phyloP scores from a whole-genome alignment of 2,797 vertebrate genomes.

The Toxotes lorentzi region DNA sequence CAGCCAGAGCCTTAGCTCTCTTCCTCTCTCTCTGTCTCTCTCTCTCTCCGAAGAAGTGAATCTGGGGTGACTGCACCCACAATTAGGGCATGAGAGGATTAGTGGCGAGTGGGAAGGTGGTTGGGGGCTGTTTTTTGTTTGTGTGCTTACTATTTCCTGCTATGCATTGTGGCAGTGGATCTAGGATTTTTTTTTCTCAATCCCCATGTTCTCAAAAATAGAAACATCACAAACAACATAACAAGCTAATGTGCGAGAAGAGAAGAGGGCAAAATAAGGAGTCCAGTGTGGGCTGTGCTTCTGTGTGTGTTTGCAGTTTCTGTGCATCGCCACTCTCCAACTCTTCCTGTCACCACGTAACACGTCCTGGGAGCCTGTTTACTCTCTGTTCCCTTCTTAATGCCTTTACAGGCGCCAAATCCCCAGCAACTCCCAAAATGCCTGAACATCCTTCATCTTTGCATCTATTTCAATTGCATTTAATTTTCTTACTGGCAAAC shows the following conservation, averaged over 20 bases:
- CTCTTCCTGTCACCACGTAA: conserved; percentile 47
- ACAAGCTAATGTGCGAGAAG: conserved; percentile 59
- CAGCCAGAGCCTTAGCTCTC: conserved; percentile 41
- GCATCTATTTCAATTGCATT: conserved; percentile 73
- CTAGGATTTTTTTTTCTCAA: conserved; percentile 24
- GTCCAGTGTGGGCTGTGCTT: conserved; percentile 26
- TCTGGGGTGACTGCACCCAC: conserved; percentile 78
- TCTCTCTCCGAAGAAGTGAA: conserved; percentile 61
- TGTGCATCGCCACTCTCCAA: conserved; percentile 30
- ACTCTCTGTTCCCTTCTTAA: conserved; percentile 61
- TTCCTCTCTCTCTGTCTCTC: conserved; percentile 34
- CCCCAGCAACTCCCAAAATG: conserved; percentile 55
- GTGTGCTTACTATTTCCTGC: conserved; percentile 55
- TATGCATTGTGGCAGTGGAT: conserved; percentile 62
- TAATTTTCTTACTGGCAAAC: conserved; percentile 68
- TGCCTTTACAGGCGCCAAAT: conserved; percentile 64
- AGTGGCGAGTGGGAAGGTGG: conserved; percentile 77
- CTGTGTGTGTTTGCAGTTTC: conserved; percentile 43
- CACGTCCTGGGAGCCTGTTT: conserved; percentile 63
- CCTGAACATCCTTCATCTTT: conserved; percentile 61
- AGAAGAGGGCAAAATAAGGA: conserved; percentile 59
- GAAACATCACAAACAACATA: conserved; percentile 73
- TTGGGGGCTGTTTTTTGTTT: conserved; percentile 80
- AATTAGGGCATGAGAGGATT: conserved; percentile 85
- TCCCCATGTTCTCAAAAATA: conserved; percentile 70